These are phyloP conservation scores for Meloidogyne chitwoodi DNA, from an alignment of 1,140 invertebrate species.

Conservation along the genomic window DNA sequence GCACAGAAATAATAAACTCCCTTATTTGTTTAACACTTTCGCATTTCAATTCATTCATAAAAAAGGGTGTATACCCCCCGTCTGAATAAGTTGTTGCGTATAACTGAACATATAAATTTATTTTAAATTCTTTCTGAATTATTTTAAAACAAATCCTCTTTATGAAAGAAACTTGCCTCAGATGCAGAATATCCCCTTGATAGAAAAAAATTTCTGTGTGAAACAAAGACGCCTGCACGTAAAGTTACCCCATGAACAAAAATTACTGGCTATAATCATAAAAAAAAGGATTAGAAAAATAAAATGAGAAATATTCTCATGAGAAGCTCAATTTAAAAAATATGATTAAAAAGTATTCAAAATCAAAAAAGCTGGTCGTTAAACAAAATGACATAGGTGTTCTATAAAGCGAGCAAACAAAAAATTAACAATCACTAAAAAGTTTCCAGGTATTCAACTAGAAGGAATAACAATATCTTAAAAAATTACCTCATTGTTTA, in stretches of 20 bases:
- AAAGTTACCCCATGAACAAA: conserved; percentile 24
- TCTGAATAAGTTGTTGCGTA: neutral
- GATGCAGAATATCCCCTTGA: neutral
- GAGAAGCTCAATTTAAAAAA: too few species aligned
- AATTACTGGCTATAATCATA: conserved; percentile 3
- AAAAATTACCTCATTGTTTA: neutral
- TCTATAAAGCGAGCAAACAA: too few species aligned
- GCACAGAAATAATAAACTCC: neutral
- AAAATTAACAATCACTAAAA: too few species aligned
- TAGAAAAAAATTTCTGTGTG: conserved; percentile 12
- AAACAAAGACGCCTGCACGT: neutral
- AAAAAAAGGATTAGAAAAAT: too few species aligned
- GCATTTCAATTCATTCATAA: neutral
- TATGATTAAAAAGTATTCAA: too few species aligned
- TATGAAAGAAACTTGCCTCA: neutral
- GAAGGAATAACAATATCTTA: too few species aligned
- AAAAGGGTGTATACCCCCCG: neutral
- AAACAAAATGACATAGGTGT: too few species aligned
- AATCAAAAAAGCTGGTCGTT: too few species aligned
- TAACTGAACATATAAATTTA: neutral
- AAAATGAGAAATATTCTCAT: too few species aligned
- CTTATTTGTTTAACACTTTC: neutral
- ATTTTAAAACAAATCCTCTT: neutral
- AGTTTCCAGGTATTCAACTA: too few species aligned
- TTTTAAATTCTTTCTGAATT: neutral